phyloP scores from a whole-genome alignment of 2,797 vertebrate genomes.

The Chaetophractus vellerosus region DNA sequence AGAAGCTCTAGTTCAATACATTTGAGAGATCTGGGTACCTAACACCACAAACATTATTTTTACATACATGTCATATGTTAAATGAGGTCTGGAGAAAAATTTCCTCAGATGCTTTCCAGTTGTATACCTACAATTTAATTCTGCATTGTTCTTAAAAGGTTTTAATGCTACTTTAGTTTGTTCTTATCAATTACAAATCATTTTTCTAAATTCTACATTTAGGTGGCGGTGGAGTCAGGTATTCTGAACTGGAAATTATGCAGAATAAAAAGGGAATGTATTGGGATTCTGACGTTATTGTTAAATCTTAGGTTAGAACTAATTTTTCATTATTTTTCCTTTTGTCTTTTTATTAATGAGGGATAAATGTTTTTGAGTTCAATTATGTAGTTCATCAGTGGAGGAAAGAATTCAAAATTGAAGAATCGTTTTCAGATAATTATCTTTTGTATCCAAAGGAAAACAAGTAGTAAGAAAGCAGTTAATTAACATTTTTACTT shows the following conservation, averaged over 20 bases:
- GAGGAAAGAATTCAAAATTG: conserved; percentile 63
- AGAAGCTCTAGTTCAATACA: neutral
- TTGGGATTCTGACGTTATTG: conserved; percentile 53
- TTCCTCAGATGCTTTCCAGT: conserved; percentile 18
- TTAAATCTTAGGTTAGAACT: conserved; percentile 73
- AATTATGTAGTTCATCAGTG: conserved; percentile 79
- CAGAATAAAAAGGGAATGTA: conserved; percentile 57
- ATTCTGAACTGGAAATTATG: conserved; percentile 63
- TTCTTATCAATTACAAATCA: conserved; percentile 53
- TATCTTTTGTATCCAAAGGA: conserved; percentile 67
- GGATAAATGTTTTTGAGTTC: conserved; percentile 76
- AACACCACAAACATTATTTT: conserved; percentile 49
- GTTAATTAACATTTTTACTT: conserved; percentile 71
- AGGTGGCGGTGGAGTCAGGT: conserved; percentile 58
- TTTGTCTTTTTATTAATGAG: conserved; percentile 84
- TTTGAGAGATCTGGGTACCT: conserved; percentile 18
- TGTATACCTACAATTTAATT: conserved; percentile 13
- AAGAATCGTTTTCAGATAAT: conserved; percentile 75
- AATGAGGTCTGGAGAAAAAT: neutral
- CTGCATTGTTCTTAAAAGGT: conserved; percentile 25
- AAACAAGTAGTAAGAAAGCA: conserved; percentile 31
- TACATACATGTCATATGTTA: neutral
- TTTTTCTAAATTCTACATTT: conserved; percentile 66
- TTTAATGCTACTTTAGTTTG: conserved; percentile 54
- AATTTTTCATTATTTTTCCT: conserved; percentile 81